phyloP scores from a whole-genome alignment of 2,797 vertebrate species.

The Phrynocephalus guinanensis region DNA sequence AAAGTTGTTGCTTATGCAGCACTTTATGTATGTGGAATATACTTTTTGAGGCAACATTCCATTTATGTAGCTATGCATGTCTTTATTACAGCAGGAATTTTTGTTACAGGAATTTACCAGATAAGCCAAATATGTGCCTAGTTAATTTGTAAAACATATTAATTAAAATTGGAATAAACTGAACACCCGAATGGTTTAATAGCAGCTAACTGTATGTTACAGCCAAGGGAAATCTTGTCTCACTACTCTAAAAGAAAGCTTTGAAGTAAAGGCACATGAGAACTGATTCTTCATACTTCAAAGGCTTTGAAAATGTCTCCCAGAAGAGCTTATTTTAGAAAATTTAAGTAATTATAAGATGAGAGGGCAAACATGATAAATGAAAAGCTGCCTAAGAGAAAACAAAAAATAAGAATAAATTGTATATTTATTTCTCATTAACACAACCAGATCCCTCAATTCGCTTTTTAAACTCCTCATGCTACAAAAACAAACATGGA shows the following conservation, averaged over 20 bases:
- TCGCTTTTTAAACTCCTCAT: not conserved
- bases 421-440: not conserved
- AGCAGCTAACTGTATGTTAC: not conserved
- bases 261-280: constrained; percentile 24
- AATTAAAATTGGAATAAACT: constrained; percentile 9
- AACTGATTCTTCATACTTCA: constrained; percentile 21
- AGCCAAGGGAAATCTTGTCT: constrained; percentile 9
- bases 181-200: constrained; percentile 6
- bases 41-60: too few species aligned
- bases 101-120: not conserved
- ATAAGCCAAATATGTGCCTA: constrained; percentile 9
- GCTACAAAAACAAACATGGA: not conserved
- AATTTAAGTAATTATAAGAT: constrained; percentile 23
- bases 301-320: constrained; percentile 28
- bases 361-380: constrained; percentile 21
- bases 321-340: constrained; percentile 4
- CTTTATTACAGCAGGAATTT: not conserved
- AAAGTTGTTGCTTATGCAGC: too few species aligned
- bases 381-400: constrained; percentile 10
- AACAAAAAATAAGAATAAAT: constrained; percentile 21
- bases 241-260: constrained; percentile 8
- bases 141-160: constrained; percentile 2
- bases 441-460: constrained; percentile 20
- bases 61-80: too few species aligned
- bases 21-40: too few species aligned